phyloP scores from a whole-genome alignment of 2,888 invertebrate species.

The Bruchidius siliquastri region DNA sequence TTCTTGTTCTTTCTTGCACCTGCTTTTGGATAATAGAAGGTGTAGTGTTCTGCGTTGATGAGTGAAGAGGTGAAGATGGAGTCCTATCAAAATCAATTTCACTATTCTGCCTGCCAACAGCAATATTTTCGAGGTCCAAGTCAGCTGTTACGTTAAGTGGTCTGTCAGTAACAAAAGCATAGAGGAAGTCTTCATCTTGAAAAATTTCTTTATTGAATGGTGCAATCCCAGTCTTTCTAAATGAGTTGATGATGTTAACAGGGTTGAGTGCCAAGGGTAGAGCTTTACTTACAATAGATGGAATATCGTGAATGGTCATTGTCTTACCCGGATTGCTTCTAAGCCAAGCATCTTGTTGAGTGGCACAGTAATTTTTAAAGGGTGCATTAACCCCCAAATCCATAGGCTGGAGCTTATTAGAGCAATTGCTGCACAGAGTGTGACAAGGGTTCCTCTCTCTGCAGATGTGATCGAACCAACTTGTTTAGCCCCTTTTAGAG shows the following conservation, averaged over 20 bases:
- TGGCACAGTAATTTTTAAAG: background rate
- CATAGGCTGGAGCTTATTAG: background rate
- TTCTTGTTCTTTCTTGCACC: too few relatives aligned
- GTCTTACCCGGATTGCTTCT: background rate
- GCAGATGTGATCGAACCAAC: background rate
- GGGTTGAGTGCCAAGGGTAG: background rate
- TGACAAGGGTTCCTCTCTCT: background rate
- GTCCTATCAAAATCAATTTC: background rate
- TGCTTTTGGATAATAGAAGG: background rate
- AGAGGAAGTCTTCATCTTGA: background rate
- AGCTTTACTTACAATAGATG: background rate
- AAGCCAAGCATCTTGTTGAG: background rate
- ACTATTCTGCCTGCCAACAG: background rate
- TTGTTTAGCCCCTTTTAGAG: background rate
- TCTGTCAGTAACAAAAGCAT: background rate
- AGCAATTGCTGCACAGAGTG: background rate
- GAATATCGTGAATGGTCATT: background rate
- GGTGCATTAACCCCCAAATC: background rate
- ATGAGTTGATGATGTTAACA: background rate
- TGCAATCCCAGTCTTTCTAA: background rate
- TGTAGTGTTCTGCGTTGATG: background rate
- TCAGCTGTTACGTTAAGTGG: background rate
- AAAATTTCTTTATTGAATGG: background rate
- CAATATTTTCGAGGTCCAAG: background rate
- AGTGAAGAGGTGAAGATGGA: background rate